phyloP scores from a whole-genome alignment of 1,140 invertebrate genomes.

The Acromyrmex echinatior region DNA sequence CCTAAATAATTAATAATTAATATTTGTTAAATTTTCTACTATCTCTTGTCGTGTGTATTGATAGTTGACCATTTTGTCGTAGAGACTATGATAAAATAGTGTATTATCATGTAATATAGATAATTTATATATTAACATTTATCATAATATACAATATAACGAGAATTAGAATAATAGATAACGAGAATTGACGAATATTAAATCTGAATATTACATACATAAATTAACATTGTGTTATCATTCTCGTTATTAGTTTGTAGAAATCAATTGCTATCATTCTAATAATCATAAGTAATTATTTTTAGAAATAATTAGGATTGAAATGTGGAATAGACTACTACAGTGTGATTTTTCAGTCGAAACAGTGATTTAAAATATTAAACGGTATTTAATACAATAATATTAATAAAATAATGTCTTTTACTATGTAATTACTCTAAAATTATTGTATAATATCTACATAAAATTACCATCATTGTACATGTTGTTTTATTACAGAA shows the following conservation, averaged over 20 bases:
- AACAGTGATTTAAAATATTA: constrained; percentile 39
- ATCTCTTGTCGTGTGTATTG: neutral
- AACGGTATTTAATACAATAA: constrained; percentile 33
- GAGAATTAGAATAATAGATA: neutral
- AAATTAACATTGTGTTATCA: constrained; percentile 25
- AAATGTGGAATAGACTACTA: constrained; percentile 31
- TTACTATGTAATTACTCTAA: constrained; percentile 36
- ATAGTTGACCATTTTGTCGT: constrained; percentile 11
- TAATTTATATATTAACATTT: constrained; percentile 19
- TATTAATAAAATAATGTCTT: constrained; percentile 49
- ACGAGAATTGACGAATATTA: neutral
- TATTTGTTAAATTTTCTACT: neutral
- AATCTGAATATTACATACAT: neutral
- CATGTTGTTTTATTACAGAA: neutral
- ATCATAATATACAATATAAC: neutral
- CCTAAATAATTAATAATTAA: constrained; percentile 22
- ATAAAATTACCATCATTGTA: constrained; percentile 28
- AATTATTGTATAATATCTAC: constrained; percentile 16
- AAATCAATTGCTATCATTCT: constrained; percentile 37
- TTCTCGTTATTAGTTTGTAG: constrained; percentile 21
- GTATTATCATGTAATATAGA: neutral
- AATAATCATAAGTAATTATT: constrained; percentile 43
- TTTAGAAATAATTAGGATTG: constrained; percentile 30
- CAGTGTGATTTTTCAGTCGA: constrained; percentile 11
- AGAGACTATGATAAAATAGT: neutral